Conservation (phyloP, 2,113 vertebrate genomes). For the Brienomyrus brachyistius region DNA sequence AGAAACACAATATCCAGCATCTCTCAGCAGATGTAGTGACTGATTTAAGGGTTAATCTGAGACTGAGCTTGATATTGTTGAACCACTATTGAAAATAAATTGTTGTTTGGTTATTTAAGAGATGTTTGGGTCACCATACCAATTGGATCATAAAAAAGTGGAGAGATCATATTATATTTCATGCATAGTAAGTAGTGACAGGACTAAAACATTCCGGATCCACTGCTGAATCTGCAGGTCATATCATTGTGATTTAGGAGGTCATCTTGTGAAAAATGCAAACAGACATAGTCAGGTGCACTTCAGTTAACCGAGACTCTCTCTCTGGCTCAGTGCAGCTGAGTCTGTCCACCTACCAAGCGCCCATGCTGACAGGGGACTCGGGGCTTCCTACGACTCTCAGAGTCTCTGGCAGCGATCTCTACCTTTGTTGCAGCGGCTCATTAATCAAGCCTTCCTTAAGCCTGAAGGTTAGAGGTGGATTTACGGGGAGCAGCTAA, state of each 20-base stretch:
- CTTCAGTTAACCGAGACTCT: not conserved
- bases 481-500: not conserved
- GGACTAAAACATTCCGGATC: not conserved
- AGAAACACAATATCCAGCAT: not conserved
- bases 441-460: slow-evolving; percentile 27
- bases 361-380: not conserved
- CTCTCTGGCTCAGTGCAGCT: slow-evolving; percentile 41
- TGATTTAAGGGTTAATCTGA: not conserved
- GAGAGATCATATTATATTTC: not conserved
- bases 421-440: slow-evolving; percentile 48
- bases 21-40: not conserved
- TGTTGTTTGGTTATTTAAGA: not conserved
- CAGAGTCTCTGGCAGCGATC: slow-evolving; percentile 42
- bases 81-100: not conserved
- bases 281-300: not conserved
- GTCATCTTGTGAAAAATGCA: not conserved
- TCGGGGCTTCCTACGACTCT: slow-evolving; percentile 41
- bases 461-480: slow-evolving; percentile 50
- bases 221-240: not conserved
- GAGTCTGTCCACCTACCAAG: slow-evolving; percentile 47
- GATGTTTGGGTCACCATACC: not conserved
- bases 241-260: not conserved
- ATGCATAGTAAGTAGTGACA: not conserved
- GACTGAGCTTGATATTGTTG: not conserved
- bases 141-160: not conserved